Conservation (phyloP, 2,113 vertebrate genomes). For the Zingel zingel region DNA sequence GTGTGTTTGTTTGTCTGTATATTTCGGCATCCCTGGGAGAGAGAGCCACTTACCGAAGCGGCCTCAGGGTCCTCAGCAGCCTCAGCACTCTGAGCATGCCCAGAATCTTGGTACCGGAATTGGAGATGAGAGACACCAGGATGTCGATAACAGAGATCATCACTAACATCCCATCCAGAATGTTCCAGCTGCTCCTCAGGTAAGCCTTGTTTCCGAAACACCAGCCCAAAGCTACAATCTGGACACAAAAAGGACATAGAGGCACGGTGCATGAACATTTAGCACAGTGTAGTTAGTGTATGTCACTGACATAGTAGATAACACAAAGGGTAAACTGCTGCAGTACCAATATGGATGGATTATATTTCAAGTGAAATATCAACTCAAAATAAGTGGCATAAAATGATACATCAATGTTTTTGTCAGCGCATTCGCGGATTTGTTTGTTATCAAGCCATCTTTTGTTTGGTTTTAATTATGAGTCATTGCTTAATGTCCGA, state of each 20-base stretch:
- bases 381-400: background rate
- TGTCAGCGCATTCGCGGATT: background rate
- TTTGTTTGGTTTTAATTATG: conserved; percentile 20
- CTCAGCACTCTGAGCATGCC: conserved; percentile 96
- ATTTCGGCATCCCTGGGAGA: background rate
- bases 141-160: conserved; percentile 97
- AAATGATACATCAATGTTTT: conserved; percentile 12
- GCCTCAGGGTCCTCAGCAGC: conserved; percentile 93
- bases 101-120: conserved; percentile 95
- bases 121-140: conserved; percentile 95
- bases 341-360: accelerated
- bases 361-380: background rate
- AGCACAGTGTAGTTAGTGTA: background rate
- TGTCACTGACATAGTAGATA: background rate
- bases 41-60: conserved; percentile 87
- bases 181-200: conserved; percentile 97
- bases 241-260: conserved; percentile 42
- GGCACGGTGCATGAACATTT: background rate
- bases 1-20: background rate
- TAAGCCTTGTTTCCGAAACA: conserved; percentile 95
- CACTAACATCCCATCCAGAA: conserved; percentile 96
- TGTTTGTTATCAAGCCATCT: conserved; percentile 14
- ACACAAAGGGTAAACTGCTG: background rate
- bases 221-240: conserved; percentile 95
- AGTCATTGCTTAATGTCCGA: background rate